Percentiles rank a stretch among this genome's conserved stretches.
Conservation (phyloP, 2,888 invertebrate species). For the Emesis russula region DNA sequence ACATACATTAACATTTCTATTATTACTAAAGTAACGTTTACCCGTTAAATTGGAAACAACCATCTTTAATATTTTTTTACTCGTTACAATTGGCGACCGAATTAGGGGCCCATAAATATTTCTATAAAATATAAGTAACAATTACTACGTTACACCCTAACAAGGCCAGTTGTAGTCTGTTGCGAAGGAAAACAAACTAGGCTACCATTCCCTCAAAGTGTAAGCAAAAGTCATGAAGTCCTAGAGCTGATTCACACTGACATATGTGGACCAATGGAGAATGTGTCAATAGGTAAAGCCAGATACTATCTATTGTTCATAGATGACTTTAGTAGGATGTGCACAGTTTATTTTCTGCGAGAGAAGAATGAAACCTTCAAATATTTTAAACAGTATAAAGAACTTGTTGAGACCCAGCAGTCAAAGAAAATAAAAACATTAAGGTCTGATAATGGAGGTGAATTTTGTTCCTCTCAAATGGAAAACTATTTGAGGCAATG, state of each 20-base stretch:
- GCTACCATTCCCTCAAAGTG: slow-evolving; percentile 39
- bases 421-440: slow-evolving; percentile 52
- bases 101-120: no score
- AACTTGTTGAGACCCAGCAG: slow-evolving; percentile 54
- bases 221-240: slow-evolving; percentile 36
- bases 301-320: neutral
- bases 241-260: slow-evolving; percentile 45
- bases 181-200: slow-evolving; percentile 50
- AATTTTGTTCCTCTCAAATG: slow-evolving; percentile 68
- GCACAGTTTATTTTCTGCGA: slow-evolving; percentile 10
- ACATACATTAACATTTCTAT: no score
- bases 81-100: no score
- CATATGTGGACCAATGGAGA: slow-evolving; percentile 50
- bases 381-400: slow-evolving; percentile 45
- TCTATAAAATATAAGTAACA: no score
- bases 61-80: no score
- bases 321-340: slow-evolving; percentile 10
- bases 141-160: no score
- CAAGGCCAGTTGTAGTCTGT: no score
- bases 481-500: slow-evolving; percentile 50
- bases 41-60: no score
- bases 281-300: slow-evolving; percentile 24
- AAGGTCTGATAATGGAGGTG: slow-evolving; percentile 57
- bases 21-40: no score
- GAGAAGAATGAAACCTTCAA: slow-evolving; percentile 37